Percentiles rank a stretch among this genome's conserved stretches.
phyloP scores from a whole-genome alignment of 1,140 invertebrate species.

The Rhysida immarginata region DNA sequence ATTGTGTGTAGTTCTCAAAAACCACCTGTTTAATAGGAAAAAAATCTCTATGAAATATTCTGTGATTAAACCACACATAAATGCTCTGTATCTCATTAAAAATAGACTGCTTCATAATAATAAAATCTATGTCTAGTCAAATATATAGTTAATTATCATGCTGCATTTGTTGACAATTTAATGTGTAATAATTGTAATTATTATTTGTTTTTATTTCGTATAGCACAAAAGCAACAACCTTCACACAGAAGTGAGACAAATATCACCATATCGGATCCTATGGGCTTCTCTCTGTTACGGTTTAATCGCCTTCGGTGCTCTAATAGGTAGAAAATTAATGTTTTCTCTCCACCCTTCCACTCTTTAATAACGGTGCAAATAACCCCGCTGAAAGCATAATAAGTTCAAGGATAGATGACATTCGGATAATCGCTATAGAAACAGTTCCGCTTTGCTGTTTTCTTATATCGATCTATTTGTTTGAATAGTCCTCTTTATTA shows the following conservation, averaged over 20 bases:
- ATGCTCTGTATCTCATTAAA: too few species aligned
- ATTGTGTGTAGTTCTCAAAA: too few species aligned
- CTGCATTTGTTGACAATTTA: constrained; percentile 17
- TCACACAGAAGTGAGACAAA: constrained; percentile 17
- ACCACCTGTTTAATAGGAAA: too few species aligned
- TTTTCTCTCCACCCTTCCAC: background rate
- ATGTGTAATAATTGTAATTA: background rate
- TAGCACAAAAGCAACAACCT: constrained; percentile 9
- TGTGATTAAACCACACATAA: too few species aligned
- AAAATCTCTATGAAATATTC: too few species aligned
- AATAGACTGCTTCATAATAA: background rate
- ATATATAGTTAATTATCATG: background rate
- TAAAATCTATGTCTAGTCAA: constrained; percentile 12
- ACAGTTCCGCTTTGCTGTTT: background rate
- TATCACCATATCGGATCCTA: constrained; percentile 36
- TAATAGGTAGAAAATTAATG: constrained; percentile 29
- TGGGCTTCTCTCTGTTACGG: constrained; percentile 45
- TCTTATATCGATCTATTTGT: background rate
- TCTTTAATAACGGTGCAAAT: background rate
- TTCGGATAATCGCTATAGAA: constrained; percentile 3
- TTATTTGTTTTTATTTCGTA: background rate
- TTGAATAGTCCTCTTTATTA: background rate
- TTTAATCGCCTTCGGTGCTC: constrained; percentile 37
- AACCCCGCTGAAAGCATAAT: background rate
- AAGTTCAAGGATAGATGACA: background rate